Conservation (phyloP, 1,140 invertebrate species). For the Micrasema longulum region DNA sequence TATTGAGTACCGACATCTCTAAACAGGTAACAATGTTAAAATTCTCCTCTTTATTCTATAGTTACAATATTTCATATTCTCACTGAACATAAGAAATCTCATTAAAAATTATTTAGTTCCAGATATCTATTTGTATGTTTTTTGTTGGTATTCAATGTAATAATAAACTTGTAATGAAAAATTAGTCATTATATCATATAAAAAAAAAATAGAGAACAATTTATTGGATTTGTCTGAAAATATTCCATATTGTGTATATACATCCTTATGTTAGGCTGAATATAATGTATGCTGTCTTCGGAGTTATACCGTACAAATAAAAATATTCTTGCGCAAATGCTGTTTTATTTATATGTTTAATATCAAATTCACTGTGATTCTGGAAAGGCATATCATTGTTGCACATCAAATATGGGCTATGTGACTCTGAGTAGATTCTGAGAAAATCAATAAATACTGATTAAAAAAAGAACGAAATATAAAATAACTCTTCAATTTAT, state of each 20-base stretch:
- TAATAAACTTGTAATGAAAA: constrained; percentile 14
- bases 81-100: not conserved
- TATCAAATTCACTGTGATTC: too few species aligned
- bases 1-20: constrained; percentile 14
- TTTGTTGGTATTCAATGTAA: constrained; percentile 21
- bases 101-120: too few species aligned
- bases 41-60: not conserved
- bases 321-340: constrained; percentile 49
- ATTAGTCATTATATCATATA: constrained; percentile 32
- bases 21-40: too few species aligned
- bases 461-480: too few species aligned
- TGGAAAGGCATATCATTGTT: too few species aligned
- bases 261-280: constrained; percentile 50
- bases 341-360: constrained; percentile 27
- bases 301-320: constrained; percentile 54
- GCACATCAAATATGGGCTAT: too few species aligned
- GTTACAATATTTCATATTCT: not conserved
- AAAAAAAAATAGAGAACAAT: constrained; percentile 12
- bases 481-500: too few species aligned
- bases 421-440: too few species aligned
- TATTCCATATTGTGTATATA: constrained; percentile 46
- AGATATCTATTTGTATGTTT: too few species aligned
- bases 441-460: too few species aligned
- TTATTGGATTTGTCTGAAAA: constrained; percentile 33
- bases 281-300: constrained; percentile 51